Percentiles rank a stretch among this genome's conserved stretches.
phyloP scores from a whole-genome alignment of 2,888 invertebrate genomes.

The Laspeyria flexula region DNA sequence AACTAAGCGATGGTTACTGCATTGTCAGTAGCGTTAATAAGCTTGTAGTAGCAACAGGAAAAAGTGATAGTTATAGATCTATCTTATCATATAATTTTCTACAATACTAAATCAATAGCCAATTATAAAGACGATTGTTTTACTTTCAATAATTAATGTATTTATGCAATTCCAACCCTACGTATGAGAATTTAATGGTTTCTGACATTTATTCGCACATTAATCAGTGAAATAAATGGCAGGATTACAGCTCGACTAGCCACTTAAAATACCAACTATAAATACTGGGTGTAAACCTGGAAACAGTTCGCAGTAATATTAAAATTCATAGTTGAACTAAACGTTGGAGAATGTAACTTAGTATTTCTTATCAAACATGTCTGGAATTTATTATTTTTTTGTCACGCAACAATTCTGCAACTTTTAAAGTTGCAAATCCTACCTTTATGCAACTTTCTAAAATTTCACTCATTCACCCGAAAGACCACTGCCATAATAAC shows the following conservation, averaged over 20 bases:
- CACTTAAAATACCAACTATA: neutral
- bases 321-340: neutral
- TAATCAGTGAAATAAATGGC: slow-evolving; percentile 27
- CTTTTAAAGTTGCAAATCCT: neutral
- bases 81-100: no score
- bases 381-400: neutral
- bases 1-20: no score
- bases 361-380: neutral
- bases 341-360: neutral
- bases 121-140: no score
- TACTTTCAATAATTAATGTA: no score
- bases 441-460: no score
- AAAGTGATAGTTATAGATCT: no score
- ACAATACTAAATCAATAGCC: no score
- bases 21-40: no score
- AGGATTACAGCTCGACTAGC: slow-evolving; percentile 10
- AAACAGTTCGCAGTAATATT: neutral
- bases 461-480: no score
- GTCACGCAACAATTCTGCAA: neutral
- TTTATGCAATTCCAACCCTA: neutral
- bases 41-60: no score
- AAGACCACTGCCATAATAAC: no score
- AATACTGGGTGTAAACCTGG: neutral
- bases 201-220: slow-evolving; percentile 31
- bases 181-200: slow-evolving; percentile 28